phyloP scores from a whole-genome alignment of 2,888 invertebrate genomes.

The Molorchus minor region DNA sequence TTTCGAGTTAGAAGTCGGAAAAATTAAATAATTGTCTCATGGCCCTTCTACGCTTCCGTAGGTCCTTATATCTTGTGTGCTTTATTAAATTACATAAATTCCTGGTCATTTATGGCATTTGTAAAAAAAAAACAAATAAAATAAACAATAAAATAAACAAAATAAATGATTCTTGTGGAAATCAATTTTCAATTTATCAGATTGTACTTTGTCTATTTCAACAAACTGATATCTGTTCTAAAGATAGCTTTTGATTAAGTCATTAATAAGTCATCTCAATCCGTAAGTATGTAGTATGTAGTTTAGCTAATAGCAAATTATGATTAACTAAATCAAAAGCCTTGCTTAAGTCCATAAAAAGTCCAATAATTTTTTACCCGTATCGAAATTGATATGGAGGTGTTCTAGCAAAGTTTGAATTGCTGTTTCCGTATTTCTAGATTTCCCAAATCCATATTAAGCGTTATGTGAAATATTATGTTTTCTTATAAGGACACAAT shows the following conservation, averaged over 20 bases:
- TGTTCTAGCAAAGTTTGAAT: background rate
- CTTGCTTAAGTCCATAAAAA: conserved; percentile 1
- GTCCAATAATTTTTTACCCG: background rate
- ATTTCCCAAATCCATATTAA: background rate
- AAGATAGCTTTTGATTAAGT: background rate
- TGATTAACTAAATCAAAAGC: conserved; percentile 8
- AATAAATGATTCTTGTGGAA: conserved; percentile 1
- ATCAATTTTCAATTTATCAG: background rate
- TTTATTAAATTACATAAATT: too few relatives aligned
- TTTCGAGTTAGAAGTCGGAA: too few relatives aligned
- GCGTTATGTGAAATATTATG: background rate
- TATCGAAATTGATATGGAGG: background rate
- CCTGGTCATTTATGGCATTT: too few relatives aligned
- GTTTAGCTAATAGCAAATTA: background rate
- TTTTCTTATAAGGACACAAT: background rate
- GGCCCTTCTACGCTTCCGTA: too few relatives aligned
- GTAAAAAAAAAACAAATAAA: too few relatives aligned
- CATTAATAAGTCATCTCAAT: background rate
- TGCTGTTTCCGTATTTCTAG: background rate
- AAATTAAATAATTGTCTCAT: too few relatives aligned
- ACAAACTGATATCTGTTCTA: background rate
- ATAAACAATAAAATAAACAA: too few relatives aligned
- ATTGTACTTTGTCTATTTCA: background rate
- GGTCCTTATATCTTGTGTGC: too few relatives aligned
- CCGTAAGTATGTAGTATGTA: background rate